Evolutionary conservation across 2,888 invertebrate species (phyloP), one percentile per base, ranked within the genome.

Genomic region (Hirtodrosophila duncani): DNA sequence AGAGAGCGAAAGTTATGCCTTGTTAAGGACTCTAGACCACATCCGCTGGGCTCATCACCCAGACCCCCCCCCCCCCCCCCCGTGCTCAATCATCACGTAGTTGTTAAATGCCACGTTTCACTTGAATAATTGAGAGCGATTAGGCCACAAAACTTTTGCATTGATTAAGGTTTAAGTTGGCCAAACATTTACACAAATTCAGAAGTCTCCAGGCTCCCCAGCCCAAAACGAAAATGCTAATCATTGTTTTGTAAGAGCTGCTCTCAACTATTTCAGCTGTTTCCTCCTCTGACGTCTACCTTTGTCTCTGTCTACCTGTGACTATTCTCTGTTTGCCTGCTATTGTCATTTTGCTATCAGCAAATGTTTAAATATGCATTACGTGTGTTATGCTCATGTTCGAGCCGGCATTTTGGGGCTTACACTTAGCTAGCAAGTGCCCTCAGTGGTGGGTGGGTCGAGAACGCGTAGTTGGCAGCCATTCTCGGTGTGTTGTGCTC

Each of bases 61-160:
- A 37, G 18, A 10, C 13, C n/a, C 24, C 50, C 50, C 58, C 51
- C 33, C 37, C 41, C 42, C 21, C 21, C 26, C 38, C 37, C 44
- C 30, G 29, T 21, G 31, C 20, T 3, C 20, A 13, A 39, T 53
- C 29, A 71, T 77, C 83, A 83, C 81, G 83, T 72, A 78, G 74
- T 82, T 83, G 83, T 82, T 82, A 82, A 81, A 82, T 79, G 72
- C 82, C 84, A 83, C 83, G 83, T 83, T 84, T 78, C 84, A 81
- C 83, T 82, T 82, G 83, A 84, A 83, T 83, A 83, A 83, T 83
- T 83, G 83, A 81, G 82, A 83, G 75, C 83, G 83, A 83, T 83
- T 83, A 83, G 83, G 79, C 81, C 67, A 61, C 72, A 82, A 83
- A 84, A 83, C 81, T 83, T 79, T 84, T 75, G 65, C 83, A 84